phyloP scores from a whole-genome alignment of 2,888 invertebrate species.

The Cepaea hortensis region DNA sequence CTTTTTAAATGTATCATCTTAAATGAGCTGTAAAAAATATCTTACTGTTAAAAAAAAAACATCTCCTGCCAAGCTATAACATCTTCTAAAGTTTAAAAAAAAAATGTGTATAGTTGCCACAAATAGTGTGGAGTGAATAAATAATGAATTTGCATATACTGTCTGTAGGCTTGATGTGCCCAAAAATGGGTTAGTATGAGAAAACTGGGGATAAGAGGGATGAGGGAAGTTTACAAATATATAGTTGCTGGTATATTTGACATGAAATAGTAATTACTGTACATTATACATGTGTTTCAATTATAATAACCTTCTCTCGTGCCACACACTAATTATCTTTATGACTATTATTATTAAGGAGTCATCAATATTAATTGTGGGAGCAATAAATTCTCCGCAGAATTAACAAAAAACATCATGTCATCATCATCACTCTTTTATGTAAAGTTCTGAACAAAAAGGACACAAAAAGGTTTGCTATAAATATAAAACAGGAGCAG shows the following conservation, averaged over 20 bases:
- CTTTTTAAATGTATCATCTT: too few species aligned
- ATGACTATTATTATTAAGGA: neutral
- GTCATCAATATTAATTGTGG: conserved; percentile 49
- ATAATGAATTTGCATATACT: conserved; percentile 56
- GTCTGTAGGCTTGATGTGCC: conserved; percentile 42
- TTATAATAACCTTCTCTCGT: conserved; percentile 12
- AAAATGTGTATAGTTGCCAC: conserved; percentile 49
- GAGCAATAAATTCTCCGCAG: conserved; percentile 56
- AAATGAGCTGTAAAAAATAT: neutral
- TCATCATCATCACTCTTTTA: conserved; percentile 33
- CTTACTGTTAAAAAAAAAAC: neutral
- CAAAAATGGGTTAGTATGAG: conserved; percentile 38
- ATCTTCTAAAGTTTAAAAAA: conserved; percentile 30
- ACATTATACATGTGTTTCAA: conserved; percentile 24
- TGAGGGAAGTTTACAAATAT: conserved; percentile 11
- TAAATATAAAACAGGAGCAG: conserved; percentile 36
- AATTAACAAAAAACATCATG: conserved; percentile 48
- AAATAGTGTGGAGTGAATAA: conserved; percentile 50
- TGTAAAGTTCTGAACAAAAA: conserved; percentile 43
- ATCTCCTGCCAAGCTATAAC: conserved; percentile 4
- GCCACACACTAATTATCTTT: neutral
- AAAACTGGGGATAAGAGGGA: conserved; percentile 9
- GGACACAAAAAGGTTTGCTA: conserved; percentile 23
- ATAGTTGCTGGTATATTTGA: conserved; percentile 42
- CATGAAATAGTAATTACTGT: conserved; percentile 15